These are phyloP conservation scores for Drosophila malerkotliana DNA, from an alignment of 1,140 invertebrate genomes.

Conservation along the genomic window DNA sequence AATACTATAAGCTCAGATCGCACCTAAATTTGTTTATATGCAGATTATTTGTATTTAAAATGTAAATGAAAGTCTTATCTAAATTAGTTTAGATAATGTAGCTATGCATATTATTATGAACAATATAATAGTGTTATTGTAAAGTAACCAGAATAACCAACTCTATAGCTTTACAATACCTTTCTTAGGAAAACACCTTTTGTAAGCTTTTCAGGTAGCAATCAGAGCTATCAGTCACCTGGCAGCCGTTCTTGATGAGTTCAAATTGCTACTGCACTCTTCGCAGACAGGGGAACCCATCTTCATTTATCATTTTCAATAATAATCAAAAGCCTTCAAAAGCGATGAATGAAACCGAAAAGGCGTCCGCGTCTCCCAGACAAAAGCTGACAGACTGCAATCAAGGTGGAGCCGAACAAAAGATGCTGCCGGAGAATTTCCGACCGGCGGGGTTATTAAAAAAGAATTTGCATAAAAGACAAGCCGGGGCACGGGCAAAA, in stretches of 20 bases:
- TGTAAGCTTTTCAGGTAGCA: slow-evolving; percentile 60
- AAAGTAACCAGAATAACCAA: too few relatives aligned
- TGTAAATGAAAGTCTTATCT: not conserved
- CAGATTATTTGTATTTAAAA: not conserved
- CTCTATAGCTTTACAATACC: slow-evolving; percentile 1
- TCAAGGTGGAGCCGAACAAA: slow-evolving; percentile 49
- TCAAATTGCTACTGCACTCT: slow-evolving; percentile 76
- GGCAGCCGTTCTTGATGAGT: slow-evolving; percentile 54
- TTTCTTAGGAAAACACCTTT: not conserved
- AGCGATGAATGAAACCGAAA: slow-evolving; percentile 60
- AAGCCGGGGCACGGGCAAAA: slow-evolving; percentile 39
- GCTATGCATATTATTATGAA: not conserved
- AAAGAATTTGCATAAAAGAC: slow-evolving; percentile 77
- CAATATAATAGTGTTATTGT: too few relatives aligned
- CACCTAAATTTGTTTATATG: not conserved
- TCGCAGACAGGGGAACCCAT: slow-evolving; percentile 49
- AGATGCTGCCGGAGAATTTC: slow-evolving; percentile 15
- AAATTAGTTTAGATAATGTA: not conserved
- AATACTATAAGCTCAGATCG: too few relatives aligned
- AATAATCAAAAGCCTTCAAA: slow-evolving; percentile 76
- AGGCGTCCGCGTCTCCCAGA: slow-evolving; percentile 44
- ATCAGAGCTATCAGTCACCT: slow-evolving; percentile 54
- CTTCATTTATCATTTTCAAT: slow-evolving; percentile 82
- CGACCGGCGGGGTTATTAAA: slow-evolving; percentile 67
- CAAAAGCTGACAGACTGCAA: slow-evolving; percentile 62